Percentiles rank a stretch among this genome's conserved stretches.
These are phyloP conservation scores for Notolepis coatsorum DNA, from an alignment of 2,797 vertebrate genomes.

Conservation along the genomic window DNA sequence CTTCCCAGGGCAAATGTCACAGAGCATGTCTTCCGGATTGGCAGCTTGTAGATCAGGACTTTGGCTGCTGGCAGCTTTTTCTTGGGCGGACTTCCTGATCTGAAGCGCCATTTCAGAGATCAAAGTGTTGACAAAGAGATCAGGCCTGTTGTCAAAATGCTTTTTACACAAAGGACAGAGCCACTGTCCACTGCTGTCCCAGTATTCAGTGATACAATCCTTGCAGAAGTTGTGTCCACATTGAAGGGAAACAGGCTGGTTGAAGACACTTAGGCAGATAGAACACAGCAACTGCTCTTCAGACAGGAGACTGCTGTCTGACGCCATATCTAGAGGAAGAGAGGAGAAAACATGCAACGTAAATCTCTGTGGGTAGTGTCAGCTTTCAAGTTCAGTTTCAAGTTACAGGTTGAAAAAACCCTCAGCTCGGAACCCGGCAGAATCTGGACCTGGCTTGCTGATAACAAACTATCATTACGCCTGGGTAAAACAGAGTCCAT, in stretches of 20 bases:
- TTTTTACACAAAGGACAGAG: conserved; percentile 61
- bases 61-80: rapidly evolving
- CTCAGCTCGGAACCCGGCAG: too few relatives aligned
- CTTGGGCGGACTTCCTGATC: conserved; percentile 30
- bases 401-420: too few relatives aligned
- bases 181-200: conserved; percentile 43
- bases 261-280: conserved; percentile 56
- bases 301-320: conserved; percentile 8
- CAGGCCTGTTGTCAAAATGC: conserved; percentile 44
- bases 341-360: too few relatives aligned
- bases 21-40: conserved; percentile 26
- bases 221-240: conserved; percentile 72
- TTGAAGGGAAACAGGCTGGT: conserved; percentile 52
- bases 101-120: conserved; percentile 54
- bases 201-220: conserved; percentile 52
- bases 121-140: conserved; percentile 47
- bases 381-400: too few relatives aligned
- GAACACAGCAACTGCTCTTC: conserved; percentile 47
- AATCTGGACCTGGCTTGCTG: too few relatives aligned
- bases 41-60: background rate
- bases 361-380: too few relatives aligned
- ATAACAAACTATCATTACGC: too few relatives aligned
- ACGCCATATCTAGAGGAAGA: conserved; percentile 43
- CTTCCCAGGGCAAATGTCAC: conserved; percentile 40
- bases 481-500: too few relatives aligned